Conservation (phyloP, 2,797 vertebrate genomes). For the Mormyrus proboscirostris region DNA sequence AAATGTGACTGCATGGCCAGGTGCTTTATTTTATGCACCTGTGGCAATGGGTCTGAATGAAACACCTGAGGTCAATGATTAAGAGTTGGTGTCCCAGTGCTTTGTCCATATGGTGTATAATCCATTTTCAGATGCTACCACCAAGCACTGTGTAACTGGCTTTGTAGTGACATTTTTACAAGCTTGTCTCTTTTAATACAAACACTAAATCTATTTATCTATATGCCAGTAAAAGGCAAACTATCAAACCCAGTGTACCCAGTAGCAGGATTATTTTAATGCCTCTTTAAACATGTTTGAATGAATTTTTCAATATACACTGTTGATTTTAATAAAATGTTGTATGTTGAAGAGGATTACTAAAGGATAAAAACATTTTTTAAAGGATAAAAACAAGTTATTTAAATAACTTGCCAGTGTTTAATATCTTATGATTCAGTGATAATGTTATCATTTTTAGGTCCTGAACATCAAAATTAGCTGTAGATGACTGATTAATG, state of each 20-base stretch:
- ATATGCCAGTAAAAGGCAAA: not conserved
- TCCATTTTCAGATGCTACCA: not conserved
- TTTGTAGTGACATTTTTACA: not conserved
- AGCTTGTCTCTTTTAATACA: not conserved
- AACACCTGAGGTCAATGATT: not conserved
- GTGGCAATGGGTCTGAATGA: not conserved
- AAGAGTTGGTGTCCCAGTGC: too few relatives aligned
- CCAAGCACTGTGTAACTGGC: not conserved
- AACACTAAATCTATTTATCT: not conserved
- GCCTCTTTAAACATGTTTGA: not conserved
- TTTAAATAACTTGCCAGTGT: not conserved
- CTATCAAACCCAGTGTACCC: not conserved
- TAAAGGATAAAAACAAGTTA: not conserved
- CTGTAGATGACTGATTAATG: not conserved
- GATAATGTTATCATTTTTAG: not conserved
- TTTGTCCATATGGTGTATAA: not conserved
- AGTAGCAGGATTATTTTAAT: not conserved
- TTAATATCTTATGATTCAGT: not conserved
- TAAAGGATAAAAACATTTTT: not conserved
- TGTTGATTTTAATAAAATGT: not conserved
- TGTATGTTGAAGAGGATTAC: not conserved
- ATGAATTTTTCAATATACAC: not conserved
- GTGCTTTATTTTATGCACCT: not conserved
- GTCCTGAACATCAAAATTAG: not conserved
- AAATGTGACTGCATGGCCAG: not conserved